These are phyloP conservation scores for Drosophila cognata DNA, from an alignment of 2,888 invertebrate genomes.

Conservation along the genomic window DNA sequence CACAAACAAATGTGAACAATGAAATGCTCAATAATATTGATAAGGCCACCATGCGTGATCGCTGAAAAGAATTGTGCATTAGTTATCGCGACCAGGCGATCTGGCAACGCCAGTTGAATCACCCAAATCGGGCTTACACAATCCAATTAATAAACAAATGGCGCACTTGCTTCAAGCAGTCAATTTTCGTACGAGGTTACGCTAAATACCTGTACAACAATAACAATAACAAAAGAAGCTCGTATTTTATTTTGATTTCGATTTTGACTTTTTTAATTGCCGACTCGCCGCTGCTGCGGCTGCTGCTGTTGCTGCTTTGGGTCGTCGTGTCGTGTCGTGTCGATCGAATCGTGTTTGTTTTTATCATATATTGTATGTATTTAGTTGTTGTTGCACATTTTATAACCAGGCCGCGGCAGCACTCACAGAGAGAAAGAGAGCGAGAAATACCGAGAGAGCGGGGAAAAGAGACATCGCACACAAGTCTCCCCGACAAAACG, in stretches of 20 bases:
- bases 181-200: conserved; percentile 8
- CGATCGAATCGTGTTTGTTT: conserved; percentile 71
- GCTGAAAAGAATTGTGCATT: conserved; percentile 21
- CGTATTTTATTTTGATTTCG: conserved; percentile 43
- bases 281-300: conserved; percentile 10
- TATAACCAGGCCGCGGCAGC: conserved; percentile 59
- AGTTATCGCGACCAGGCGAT: conserved; percentile 23
- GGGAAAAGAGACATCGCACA: conserved; percentile 10
- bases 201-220: conserved; percentile 29
- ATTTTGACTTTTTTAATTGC: conserved; percentile 50
- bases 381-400: conserved; percentile 74
- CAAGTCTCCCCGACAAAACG: conserved; percentile 42
- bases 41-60: conserved; percentile 17
- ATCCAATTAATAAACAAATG: conserved; percentile 38
- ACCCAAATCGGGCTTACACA: conserved; percentile 38
- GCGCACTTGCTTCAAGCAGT: conserved; percentile 48
- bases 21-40: conserved; percentile 25
- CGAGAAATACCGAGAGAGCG: conserved; percentile 6
- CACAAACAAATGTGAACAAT: not conserved
- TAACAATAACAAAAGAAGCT: conserved; percentile 11
- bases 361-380: conserved; percentile 64
- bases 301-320: conserved; percentile 40
- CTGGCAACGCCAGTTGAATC: conserved; percentile 45
- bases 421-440: conserved; percentile 15
- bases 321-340: conserved; percentile 58